Percentiles rank a stretch among this genome's conserved stretches.
Evolutionary conservation across 2,797 vertebrate species (phyloP).

Genomic region (Decapterus maruadsi): DNA sequence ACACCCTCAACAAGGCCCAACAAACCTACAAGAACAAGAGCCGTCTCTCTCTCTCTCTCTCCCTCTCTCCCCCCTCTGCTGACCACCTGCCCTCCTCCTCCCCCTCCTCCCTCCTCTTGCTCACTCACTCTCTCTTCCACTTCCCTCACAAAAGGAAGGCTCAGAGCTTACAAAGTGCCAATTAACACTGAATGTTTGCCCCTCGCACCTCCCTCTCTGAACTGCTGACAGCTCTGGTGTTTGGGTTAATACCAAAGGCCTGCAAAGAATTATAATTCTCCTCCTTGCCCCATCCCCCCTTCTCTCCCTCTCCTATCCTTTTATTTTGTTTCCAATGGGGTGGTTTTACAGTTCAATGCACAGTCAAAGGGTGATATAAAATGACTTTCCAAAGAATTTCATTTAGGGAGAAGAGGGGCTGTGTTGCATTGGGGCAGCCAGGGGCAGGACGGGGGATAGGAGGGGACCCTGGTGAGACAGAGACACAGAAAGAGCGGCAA

Average conservation of each 20-base stretch:
- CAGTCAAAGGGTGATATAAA: constrained; percentile 91
- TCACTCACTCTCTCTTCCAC: constrained; percentile 78
- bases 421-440: constrained; percentile 69
- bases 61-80: constrained; percentile 52
- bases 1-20: constrained; percentile 88
- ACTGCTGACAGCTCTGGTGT: constrained; percentile 90
- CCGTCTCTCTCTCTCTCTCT: constrained; percentile 70
- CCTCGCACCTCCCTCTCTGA: constrained; percentile 86
- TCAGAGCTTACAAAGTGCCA: constrained; percentile 90
- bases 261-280: constrained; percentile 90
- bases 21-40: constrained; percentile 86
- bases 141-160: constrained; percentile 86
- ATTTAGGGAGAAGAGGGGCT: constrained; percentile 80
- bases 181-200: constrained; percentile 91
- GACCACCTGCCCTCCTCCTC: constrained; percentile 47
- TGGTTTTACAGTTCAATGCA: constrained; percentile 91
- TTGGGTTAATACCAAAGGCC: constrained; percentile 91
- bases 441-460: constrained; percentile 49
- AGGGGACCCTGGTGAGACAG: constrained; percentile 23
- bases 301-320: constrained; percentile 80
- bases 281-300: constrained; percentile 77
- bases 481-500: constrained; percentile 38
- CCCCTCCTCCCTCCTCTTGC: constrained; percentile 43
- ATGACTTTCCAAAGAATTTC: constrained; percentile 90
- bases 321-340: constrained; percentile 90